Base-by-base conservation (phyloP, 2,113 vertebrate species). In the Gambusia affinis region DNA sequence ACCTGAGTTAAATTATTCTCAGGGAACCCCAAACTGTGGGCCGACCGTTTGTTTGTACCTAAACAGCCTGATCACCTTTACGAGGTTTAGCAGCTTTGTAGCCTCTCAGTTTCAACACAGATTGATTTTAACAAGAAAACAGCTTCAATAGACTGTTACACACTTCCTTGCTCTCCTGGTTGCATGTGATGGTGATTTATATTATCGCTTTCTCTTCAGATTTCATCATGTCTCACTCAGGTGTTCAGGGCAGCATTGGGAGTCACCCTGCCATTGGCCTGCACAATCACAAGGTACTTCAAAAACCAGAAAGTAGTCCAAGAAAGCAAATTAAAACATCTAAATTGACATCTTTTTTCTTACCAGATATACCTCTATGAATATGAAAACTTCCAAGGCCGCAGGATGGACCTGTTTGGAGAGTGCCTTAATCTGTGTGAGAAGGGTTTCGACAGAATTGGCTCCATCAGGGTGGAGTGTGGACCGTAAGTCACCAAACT, bases 381-480 rank as follows among this genome's bases (percentile, higher is more conserved):
- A 76, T 93, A 68, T 28, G 95, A 96, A 86, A 96, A 95, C 87
- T 96, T 95, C 92, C 95, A 96, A 74, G 95, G 95, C 24, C 92
- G 92, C 15, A 89, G 75, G 74, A 89, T 95, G 85, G 95, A 96
- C 63, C 82, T 96, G 70, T 93, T 67, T 4, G 82, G 72, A 47
- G 95, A 96, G 82, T 91, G 87, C 76, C 89, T 84, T 37, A 95
- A 96, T 88, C 80, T 96, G 73, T 81, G 88, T 57, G 94, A 95
- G 75, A 94, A 93, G 64, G 92, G 94, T 17, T 90, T 96, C 2
- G 93, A 95, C 0, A 91, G 79, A 60, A 90, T 95, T 1, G 91
- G 94, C 64, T 96, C 95, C 87, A 93, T 96, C 80, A 93, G 87
- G 67, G 94, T 96, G 5, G 95, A 95, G 76, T 90, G 88, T 86